A percentile compares a stretch with the other conserved stretches of the same genome.
Conservation (phyloP, 2,797 vertebrate species). For the Sciurus carolinensis region DNA sequence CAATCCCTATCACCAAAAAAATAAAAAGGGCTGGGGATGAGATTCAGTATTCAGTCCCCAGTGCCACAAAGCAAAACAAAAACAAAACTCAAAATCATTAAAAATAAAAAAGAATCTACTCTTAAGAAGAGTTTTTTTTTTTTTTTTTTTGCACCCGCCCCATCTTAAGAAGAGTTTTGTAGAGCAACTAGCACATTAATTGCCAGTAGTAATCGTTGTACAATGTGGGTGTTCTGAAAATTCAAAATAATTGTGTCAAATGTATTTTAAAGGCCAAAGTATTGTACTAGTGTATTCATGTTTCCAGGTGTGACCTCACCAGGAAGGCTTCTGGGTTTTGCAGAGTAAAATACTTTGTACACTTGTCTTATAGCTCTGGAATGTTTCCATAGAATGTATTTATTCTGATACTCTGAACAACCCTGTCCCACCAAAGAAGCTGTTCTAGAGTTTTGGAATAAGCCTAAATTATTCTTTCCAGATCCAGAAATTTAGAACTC, state of each 20-base stretch:
- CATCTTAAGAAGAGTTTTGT: neutral
- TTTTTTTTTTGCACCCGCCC: no score
- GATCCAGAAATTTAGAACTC: slow-evolving; percentile 35
- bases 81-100: neutral
- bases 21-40: neutral
- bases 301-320: neutral
- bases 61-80: neutral
- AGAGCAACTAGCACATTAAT: slow-evolving; percentile 7
- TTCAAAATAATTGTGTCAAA: neutral
- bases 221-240: slow-evolving; percentile 41
- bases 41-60: neutral
- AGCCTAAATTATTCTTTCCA: neutral
- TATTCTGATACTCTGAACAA: neutral
- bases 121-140: neutral
- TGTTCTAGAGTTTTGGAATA: neutral
- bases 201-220: slow-evolving; percentile 30
- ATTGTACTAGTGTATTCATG: neutral
- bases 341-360: neutral
- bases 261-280: neutral
- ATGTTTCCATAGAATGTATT: slow-evolving; percentile 6
- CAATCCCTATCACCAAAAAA: neutral
- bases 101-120: slow-evolving; percentile 32
- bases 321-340: neutral
- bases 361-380: slow-evolving; percentile 1
- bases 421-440: neutral